phyloP scores from a whole-genome alignment of 1,140 invertebrate genomes.

The Mylabris phalerata region DNA sequence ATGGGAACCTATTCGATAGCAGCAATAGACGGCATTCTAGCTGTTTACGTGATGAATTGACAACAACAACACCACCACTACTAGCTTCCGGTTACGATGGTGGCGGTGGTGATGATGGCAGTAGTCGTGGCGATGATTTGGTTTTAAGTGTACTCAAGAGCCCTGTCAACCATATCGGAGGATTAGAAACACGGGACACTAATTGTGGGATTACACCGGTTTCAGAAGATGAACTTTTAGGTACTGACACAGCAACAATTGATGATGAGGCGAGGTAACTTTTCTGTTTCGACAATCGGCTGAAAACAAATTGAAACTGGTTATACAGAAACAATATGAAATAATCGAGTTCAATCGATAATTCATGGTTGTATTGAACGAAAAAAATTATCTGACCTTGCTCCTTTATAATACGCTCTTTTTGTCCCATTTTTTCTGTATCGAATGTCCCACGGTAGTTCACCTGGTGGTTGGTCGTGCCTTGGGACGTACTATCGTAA shows the following conservation, averaged over 20 bases:
- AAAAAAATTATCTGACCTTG: no score
- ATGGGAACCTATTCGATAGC: constrained; percentile 4
- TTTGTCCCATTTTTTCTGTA: no score
- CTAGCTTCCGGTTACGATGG: no score
- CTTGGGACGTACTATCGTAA: no score
- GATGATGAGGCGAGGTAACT: constrained; percentile 20
- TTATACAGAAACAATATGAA: no score
- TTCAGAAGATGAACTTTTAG: constrained; percentile 32
- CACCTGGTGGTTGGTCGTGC: no score
- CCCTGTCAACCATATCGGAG: constrained; percentile 44
- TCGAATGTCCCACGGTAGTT: no score
- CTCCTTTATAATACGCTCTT: no score
- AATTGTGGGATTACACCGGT: constrained; percentile 36
- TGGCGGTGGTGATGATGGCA: constrained; percentile 27
- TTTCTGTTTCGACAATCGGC: background rate
- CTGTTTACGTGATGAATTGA: background rate
- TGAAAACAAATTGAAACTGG: no score
- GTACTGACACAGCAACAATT: background rate
- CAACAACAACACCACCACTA: background rate
- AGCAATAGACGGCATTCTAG: background rate
- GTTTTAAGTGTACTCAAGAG: constrained; percentile 54
- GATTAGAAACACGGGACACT: constrained; percentile 17
- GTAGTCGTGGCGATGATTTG: constrained; percentile 43
- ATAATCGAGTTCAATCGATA: no score
- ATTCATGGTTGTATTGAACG: no score